Evolutionary conservation across 2,888 invertebrate genomes (phyloP).

Genomic region (Temnothorax rugatulus): DNA sequence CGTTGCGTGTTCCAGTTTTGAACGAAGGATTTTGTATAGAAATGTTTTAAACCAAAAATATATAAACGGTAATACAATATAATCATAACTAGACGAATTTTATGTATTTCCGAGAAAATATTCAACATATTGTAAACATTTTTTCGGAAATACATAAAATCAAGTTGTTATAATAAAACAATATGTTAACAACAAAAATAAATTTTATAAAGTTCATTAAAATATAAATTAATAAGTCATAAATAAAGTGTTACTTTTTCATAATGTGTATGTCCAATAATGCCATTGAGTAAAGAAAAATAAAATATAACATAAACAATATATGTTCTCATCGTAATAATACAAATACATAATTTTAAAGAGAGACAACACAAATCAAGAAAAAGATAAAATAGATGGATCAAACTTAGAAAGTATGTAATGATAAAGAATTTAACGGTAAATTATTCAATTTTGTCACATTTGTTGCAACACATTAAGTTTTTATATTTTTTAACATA

Average conservation of each 20-base stretch:
- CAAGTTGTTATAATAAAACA: neutral
- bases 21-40: neutral
- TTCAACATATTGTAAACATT: neutral
- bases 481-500: neutral
- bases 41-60: neutral
- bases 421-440: neutral
- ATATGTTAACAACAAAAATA: slow-evolving; percentile 3
- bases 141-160: neutral
- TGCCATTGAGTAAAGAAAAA: neutral
- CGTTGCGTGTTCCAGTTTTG: neutral
- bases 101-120: no score
- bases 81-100: neutral
- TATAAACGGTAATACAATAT: neutral
- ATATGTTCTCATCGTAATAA: neutral
- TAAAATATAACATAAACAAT: neutral
- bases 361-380: neutral
- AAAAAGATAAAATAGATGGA: neutral
- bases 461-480: neutral
- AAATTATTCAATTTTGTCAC: neutral
- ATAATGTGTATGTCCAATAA: neutral
- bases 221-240: slow-evolving; percentile 7
- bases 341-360: neutral
- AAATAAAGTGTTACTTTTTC: neutral
- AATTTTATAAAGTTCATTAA: neutral
- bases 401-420: neutral